Percentiles rank a stretch among this genome's conserved stretches.
Evolutionary conservation across 1,140 invertebrate genomes (phyloP).

Genomic region (Drosophila simulans): DNA sequence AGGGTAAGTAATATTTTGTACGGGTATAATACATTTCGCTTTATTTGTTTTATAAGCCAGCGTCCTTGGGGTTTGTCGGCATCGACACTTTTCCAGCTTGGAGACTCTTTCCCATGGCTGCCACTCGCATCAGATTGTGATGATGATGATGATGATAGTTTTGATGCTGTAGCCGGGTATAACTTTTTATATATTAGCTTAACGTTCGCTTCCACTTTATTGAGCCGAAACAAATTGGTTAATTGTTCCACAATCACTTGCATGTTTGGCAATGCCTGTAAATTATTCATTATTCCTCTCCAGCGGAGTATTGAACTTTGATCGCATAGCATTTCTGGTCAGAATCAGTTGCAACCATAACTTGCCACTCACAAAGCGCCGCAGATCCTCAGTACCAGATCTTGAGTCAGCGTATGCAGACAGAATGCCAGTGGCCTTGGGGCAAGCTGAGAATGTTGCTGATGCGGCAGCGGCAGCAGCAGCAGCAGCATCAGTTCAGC

Average conservation of each 20-base stretch:
- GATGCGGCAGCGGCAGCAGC: conserved; percentile 19
- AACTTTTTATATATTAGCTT: conserved; percentile 23
- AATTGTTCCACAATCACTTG: conserved; percentile 55
- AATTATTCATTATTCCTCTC: conserved; percentile 13
- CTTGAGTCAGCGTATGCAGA: conserved; percentile 31
- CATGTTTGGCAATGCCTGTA: conserved; percentile 13
- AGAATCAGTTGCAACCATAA: conserved; percentile 21
- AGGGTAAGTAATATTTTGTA: conserved; percentile 76
- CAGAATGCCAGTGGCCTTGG: conserved; percentile 76
- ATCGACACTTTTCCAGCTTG: conserved; percentile 70
- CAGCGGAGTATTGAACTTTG: conserved; percentile 27
- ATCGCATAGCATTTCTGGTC: conserved; percentile 30
- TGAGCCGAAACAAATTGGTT: conserved; percentile 61
- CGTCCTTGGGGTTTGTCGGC: conserved; percentile 67
- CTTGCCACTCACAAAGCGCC: conserved; percentile 33
- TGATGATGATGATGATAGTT: conserved; percentile 34
- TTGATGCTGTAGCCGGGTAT: conserved; percentile 8
- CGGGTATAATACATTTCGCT: conserved; percentile 70
- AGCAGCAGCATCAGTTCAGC: conserved; percentile 2
- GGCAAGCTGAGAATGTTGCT: conserved; percentile 74
- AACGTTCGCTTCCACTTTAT: conserved; percentile 40
- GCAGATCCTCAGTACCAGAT: conserved; percentile 20
- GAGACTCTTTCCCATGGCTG: conserved; percentile 65
- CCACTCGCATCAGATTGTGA: conserved; percentile 20
- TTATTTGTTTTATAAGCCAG: conserved; percentile 72